A percentile compares a stretch with the other conserved stretches of the same genome.
These are phyloP conservation scores for Cacoxenus indagator DNA, from an alignment of 2,888 invertebrate genomes.

Conservation along the genomic window DNA sequence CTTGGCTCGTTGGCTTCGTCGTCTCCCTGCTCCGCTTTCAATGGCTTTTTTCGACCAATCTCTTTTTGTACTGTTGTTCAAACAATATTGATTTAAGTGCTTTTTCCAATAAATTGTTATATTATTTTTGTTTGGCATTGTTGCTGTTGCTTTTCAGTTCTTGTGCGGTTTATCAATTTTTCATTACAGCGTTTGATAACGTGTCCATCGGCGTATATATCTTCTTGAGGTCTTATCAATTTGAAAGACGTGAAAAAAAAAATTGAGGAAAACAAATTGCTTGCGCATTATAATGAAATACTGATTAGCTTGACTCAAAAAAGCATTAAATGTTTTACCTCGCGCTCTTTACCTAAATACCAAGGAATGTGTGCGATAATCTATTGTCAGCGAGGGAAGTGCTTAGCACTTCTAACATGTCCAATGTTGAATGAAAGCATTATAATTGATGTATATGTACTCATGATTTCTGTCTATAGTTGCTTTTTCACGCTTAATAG, in stretches of 20 bases:
- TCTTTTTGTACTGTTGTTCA: neutral
- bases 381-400: no score
- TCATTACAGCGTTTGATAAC: conserved; percentile 51
- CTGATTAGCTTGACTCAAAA: neutral
- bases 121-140: neutral
- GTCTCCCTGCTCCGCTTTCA: conserved; percentile 36
- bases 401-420: no score
- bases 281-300: neutral
- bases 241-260: neutral
- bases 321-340: no score
- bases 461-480: no score
- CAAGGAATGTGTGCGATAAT: no score
- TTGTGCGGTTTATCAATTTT: conserved; percentile 53
- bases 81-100: conserved; percentile 47
- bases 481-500: no score
- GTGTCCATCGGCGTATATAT: conserved; percentile 20
- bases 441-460: no score
- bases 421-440: no score
- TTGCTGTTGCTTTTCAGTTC: neutral
- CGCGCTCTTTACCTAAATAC: no score
- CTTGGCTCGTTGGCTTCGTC: conserved; percentile 46
- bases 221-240: neutral
- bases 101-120: conserved; percentile 48
- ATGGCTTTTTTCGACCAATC: conserved; percentile 17
- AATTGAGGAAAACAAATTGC: neutral